Evolutionary conservation across 2,797 vertebrate genomes (phyloP).

Genomic region (Meda fulgida): DNA sequence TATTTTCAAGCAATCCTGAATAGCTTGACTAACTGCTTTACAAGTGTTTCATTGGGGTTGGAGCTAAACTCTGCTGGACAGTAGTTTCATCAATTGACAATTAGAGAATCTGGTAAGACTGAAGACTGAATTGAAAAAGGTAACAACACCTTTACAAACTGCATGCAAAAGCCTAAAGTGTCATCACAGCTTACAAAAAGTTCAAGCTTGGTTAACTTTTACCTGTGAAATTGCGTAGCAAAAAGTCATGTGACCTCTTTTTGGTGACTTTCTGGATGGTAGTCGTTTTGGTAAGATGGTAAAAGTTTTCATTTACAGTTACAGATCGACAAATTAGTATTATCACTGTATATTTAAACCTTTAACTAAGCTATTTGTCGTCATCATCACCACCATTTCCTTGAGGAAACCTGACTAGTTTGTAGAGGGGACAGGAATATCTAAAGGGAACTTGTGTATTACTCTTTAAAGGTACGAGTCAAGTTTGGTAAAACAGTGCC

Average conservation of each 20-base stretch:
- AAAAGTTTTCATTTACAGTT: not conserved
- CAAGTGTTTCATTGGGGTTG: not conserved
- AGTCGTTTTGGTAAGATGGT: no score
- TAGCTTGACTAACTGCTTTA: not conserved
- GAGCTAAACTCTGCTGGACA: not conserved
- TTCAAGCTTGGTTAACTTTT: not conserved
- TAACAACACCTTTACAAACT: not conserved
- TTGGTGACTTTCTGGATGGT: not conserved
- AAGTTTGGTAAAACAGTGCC: not conserved
- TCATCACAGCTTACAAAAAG: not conserved
- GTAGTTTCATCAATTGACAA: not conserved
- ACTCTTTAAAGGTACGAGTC: not conserved
- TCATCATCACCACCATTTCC: not conserved
- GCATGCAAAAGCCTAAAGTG: not conserved
- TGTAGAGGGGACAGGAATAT: not conserved
- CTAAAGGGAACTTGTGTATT: not conserved
- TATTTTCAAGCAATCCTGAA: no score
- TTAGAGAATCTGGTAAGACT: not conserved
- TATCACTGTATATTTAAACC: not conserved
- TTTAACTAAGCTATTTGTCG: not conserved
- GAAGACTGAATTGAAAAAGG: not conserved
- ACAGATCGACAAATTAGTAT: not conserved
- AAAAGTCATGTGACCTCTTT: not conserved
- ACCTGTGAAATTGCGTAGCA: not conserved
- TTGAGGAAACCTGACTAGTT: not conserved